These are phyloP conservation scores for Cathartes aura DNA, from an alignment of 2,113 vertebrate genomes.

Conservation along the genomic window DNA sequence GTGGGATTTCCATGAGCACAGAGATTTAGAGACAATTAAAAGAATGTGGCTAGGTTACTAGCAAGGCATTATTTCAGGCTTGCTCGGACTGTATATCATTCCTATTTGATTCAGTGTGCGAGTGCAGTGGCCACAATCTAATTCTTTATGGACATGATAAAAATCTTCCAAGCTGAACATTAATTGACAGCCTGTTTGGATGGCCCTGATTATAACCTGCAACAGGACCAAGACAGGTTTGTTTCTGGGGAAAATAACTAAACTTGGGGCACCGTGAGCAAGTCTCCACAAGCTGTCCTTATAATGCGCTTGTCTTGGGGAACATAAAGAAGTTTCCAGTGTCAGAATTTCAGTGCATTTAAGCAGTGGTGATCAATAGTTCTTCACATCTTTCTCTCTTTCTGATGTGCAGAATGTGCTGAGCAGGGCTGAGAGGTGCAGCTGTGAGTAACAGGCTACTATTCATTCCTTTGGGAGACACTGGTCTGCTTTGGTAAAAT, in stretches of 20 bases:
- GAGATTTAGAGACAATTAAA: neutral
- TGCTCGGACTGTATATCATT: neutral
- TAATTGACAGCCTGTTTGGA: neutral
- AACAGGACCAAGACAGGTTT: neutral
- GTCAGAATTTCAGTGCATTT: neutral
- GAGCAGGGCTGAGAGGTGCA: neutral
- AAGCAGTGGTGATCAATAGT: conserved; percentile 13
- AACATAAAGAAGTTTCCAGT: neutral
- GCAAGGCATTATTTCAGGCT: neutral
- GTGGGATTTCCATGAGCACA: neutral
- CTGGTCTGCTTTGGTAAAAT: neutral
- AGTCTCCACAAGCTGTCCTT: neutral
- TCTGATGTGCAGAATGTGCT: conserved; percentile 24
- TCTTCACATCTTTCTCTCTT: conserved; percentile 1
- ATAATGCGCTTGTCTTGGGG: neutral
- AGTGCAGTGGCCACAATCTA: neutral
- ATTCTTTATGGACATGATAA: neutral
- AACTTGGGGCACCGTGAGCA: neutral
- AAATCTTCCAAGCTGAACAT: neutral
- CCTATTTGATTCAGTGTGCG: neutral
- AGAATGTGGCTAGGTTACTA: neutral
- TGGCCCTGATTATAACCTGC: neutral
- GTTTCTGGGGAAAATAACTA: neutral
- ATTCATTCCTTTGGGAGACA: conserved; percentile 2
- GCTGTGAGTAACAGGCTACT: neutral